Conservation (phyloP, 2,888 invertebrate genomes). For the Pristionchus mayeri region DNA sequence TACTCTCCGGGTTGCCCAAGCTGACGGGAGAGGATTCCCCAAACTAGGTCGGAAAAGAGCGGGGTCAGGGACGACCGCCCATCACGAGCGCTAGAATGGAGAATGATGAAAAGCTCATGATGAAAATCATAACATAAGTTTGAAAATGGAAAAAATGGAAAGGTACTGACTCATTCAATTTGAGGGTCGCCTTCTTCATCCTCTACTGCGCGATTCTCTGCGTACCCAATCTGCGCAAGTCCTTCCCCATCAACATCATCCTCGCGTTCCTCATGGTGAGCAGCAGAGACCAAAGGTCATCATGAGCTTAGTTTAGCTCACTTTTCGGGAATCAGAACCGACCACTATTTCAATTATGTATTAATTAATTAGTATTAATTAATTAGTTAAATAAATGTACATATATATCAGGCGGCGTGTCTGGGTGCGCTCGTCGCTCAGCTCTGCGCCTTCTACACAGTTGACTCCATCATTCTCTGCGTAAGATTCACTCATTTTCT, state of each 20-base stretch:
- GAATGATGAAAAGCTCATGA: neutral
- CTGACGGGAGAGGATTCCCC: too few species aligned
- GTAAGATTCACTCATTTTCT: neutral
- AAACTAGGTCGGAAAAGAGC: too few species aligned
- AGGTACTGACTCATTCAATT: neutral
- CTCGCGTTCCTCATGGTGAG: conserved; percentile 25
- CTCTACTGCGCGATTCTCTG: conserved; percentile 43
- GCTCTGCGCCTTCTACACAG: conserved; percentile 34
- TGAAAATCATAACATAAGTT: neutral
- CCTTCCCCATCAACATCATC: conserved; percentile 10
- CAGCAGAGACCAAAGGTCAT: too few species aligned
- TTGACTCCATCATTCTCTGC: conserved; percentile 44
- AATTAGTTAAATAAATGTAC: neutral
- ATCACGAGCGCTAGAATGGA: too few species aligned
- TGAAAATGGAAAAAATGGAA: neutral
- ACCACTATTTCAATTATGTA: too few species aligned
- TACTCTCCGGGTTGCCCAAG: too few species aligned
- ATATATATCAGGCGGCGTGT: neutral
- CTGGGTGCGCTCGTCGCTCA: conserved; percentile 37
- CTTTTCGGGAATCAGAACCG: too few species aligned
- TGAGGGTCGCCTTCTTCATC: conserved; percentile 18
- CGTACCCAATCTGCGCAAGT: neutral
- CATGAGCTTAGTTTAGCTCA: too few species aligned
- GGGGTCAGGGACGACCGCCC: too few species aligned
- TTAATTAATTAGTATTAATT: too few species aligned